Evolutionary conservation across 2,797 vertebrate species (phyloP).

Genomic region (Menidia menidia): DNA sequence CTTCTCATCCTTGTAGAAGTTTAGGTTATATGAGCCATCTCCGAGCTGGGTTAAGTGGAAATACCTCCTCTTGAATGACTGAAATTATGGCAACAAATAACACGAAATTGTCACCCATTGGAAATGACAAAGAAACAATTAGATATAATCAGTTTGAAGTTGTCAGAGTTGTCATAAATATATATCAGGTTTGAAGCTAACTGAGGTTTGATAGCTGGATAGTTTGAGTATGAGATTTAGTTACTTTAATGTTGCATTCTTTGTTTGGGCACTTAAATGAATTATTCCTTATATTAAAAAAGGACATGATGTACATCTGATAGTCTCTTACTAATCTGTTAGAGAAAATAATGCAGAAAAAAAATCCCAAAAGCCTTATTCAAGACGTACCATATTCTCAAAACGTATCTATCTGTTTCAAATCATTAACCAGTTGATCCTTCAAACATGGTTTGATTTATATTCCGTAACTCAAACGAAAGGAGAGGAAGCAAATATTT

Average conservation of each 20-base stretch:
- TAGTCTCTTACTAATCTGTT: too few species aligned
- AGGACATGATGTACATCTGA: too few species aligned
- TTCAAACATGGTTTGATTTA: too few species aligned
- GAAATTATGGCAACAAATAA: constrained; percentile 42
- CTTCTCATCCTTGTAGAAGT: constrained; percentile 99
- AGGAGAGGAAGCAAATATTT: not conserved
- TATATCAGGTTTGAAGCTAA: not conserved
- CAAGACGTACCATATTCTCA: too few species aligned
- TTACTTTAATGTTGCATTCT: not conserved
- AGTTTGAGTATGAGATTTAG: not conserved
- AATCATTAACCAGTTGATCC: too few species aligned
- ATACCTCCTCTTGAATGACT: constrained; percentile 99
- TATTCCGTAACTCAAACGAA: not conserved
- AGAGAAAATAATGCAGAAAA: too few species aligned
- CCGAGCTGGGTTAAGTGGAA: constrained; percentile 97
- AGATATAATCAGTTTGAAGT: not conserved
- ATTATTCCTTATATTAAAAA: not conserved
- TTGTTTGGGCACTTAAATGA: not conserved
- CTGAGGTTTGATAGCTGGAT: not conserved
- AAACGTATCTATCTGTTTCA: too few species aligned
- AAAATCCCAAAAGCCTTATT: too few species aligned
- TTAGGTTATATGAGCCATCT: constrained; percentile 97
- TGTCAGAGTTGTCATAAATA: not conserved
- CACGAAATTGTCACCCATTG: not conserved
- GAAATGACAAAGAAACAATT: constrained; percentile 3